Evolutionary conservation across 2,113 vertebrate genomes (phyloP), one percentile per base, ranked within the genome.

Genomic region (Atlantisia rogersi): DNA sequence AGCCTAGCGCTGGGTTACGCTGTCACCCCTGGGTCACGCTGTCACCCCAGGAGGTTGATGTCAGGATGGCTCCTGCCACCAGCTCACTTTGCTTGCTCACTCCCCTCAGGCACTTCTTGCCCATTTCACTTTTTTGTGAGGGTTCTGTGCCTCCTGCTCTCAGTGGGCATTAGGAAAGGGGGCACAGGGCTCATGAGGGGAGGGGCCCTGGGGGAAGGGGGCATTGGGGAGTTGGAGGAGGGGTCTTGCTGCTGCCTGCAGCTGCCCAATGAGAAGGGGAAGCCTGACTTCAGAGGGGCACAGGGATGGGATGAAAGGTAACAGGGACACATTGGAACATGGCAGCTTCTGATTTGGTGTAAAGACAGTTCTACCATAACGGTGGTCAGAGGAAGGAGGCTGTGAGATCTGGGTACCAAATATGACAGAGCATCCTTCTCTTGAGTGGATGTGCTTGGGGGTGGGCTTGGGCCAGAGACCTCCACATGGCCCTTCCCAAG

Each of bases 1-100:
- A 18, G 0, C 17, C 15, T 31, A 16, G 32, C 0, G 2, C 4
- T 6, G 11, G 44, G 15, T 83, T 64, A 19, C 3, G 1, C 32
- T 86, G 71, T 44, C 64, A 44, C 42, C 32, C 46, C 56, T 56
- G 64, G 39, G 15, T 83, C 60, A 15, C 2, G 1, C 32, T 86
- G 71, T 44, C 65, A 46, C 42, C 32, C 46, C 56, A 52, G 68
- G 63, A 20, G 55, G 14, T 39, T 44, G 40, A 60, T 79, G 19
- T 64, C 18, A 26, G 80, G 50, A 9, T 60, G 46, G 37, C 7
- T 85, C 39, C 86, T 9, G 10, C 29, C n/a, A 52, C 42, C 53
- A 44, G 7, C 9, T 90, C 5, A 11, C 55, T 59, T 82, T 68
- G 20, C 58, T 86, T 24, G 9, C 21, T 79, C 25, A 2, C 22